Evolutionary conservation across 2,113 vertebrate species (phyloP).

Genomic region (Mobula hypostoma): DNA sequence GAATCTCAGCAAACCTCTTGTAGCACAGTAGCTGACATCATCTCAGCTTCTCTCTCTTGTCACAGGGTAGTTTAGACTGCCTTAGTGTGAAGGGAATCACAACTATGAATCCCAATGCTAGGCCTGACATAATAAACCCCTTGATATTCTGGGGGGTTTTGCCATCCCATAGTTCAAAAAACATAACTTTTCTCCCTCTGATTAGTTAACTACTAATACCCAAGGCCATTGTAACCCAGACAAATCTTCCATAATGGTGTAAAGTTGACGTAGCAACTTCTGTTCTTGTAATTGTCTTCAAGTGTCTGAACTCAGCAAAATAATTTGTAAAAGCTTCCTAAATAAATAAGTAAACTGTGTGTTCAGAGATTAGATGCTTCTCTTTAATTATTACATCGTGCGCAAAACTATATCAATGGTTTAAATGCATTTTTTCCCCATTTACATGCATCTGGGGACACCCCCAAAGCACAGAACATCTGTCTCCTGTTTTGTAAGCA

Average conservation of each 20-base stretch:
- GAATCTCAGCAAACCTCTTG: background rate
- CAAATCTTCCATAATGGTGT: background rate
- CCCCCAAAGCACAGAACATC: constrained; percentile 16
- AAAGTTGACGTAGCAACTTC: background rate
- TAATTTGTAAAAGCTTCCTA: constrained; percentile 8
- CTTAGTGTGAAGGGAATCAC: background rate
- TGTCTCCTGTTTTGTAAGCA: background rate
- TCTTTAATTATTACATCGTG: constrained; percentile 29
- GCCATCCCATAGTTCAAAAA: background rate
- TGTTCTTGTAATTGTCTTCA: background rate
- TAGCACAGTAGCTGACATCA: background rate
- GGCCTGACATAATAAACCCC: background rate
- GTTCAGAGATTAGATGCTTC: constrained; percentile 12
- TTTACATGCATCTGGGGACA: constrained; percentile 1
- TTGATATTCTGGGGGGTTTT: background rate
- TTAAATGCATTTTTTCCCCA: constrained; percentile 5
- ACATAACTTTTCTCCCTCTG: background rate
- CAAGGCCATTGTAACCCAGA: background rate
- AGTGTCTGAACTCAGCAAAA: background rate
- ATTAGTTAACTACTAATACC: background rate
- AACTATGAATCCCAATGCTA: background rate
- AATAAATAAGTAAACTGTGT: constrained; percentile 14
- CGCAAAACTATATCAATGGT: constrained; percentile 8
- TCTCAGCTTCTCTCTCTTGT: background rate
- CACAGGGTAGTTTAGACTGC: background rate